Evolutionary conservation across 2,888 invertebrate species (phyloP), one percentile per base, ranked within the genome.

Genomic region (Dexiosoma caninum): DNA sequence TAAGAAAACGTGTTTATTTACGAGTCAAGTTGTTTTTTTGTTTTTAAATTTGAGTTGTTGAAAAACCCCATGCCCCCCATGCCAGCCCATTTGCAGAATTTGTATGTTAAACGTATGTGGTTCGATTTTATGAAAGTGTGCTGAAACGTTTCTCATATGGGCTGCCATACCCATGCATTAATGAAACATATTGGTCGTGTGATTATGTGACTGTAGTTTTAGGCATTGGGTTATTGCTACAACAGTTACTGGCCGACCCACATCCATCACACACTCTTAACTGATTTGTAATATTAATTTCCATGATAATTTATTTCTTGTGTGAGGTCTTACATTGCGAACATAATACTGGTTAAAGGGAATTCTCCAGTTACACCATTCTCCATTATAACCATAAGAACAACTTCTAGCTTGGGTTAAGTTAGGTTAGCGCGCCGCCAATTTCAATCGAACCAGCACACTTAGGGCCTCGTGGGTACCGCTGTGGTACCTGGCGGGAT

Each of bases 211-310:
- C 14, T 57, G 57, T 30, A 46, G 46, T 30, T 46, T 46, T 62
- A 59, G 59, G 23, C 30, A 42, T 8, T 44, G 71, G 57, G 53
- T 62, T 46, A 19, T 16, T 59, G 19, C 1, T 8, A 69, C 14
- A 32, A 74, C 44, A 53, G 44, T 64, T 27, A 40, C 27, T 70
- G 49, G 27, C 19, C 42, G 14, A 32, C 19, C 42, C 21, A 32
- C 21, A 12, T 19, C 27, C 55, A 64, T 21, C 32, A 62, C 35
- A 57, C 85, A 82, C 85, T 75, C 85, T 85, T 86, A 86, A 86
- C 86, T 87, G 86, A 88, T 87, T 86, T 86, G 85, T 86, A 85
- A 85, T 86, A 85, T 85, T 88, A 88, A 87, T 87, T 87, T 85
- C 84, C 87, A 85, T 85, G 6, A 27, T 5, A 27, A 27, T 27